These are phyloP conservation scores for Pterocles orientalis DNA, from an alignment of 2,113 vertebrate genomes.

Conservation along the genomic window DNA sequence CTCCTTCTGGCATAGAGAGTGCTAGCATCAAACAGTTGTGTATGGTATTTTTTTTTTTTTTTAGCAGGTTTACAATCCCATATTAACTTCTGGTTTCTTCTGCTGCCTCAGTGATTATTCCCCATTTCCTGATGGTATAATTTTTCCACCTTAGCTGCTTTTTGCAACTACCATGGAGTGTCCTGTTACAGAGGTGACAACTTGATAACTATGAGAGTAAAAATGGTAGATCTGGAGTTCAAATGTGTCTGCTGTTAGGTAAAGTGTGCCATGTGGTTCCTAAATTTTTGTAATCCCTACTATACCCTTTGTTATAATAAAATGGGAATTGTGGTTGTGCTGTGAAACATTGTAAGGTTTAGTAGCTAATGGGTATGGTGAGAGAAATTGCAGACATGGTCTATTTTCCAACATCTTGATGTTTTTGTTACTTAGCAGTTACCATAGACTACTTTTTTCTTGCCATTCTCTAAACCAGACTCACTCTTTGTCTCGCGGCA, in stretches of 20 bases:
- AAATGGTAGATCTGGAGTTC: neutral
- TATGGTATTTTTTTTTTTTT: neutral
- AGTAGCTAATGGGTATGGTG: neutral
- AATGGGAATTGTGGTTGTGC: neutral
- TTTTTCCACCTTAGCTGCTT: neutral
- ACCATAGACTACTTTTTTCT: neutral
- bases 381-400: neutral
- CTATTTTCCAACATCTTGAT: neutral
- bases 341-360: neutral
- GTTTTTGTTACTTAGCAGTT: neutral
- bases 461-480: neutral
- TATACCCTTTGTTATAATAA: neutral
- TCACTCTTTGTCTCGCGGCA: neutral
- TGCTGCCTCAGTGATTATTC: neutral
- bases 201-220: neutral
- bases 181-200: constrained; percentile 5
- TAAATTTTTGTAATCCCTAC: neutral
- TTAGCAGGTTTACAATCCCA: neutral
- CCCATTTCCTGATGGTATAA: neutral
- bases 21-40: neutral
- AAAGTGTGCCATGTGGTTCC: neutral
- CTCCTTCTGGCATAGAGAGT: neutral
- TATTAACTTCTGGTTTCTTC: neutral
- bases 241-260: neutral
- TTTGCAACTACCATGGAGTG: neutral